Evolutionary conservation across 1,140 invertebrate genomes (phyloP), one percentile per base, ranked within the genome.

Genomic region (Lanistes nyassanus): DNA sequence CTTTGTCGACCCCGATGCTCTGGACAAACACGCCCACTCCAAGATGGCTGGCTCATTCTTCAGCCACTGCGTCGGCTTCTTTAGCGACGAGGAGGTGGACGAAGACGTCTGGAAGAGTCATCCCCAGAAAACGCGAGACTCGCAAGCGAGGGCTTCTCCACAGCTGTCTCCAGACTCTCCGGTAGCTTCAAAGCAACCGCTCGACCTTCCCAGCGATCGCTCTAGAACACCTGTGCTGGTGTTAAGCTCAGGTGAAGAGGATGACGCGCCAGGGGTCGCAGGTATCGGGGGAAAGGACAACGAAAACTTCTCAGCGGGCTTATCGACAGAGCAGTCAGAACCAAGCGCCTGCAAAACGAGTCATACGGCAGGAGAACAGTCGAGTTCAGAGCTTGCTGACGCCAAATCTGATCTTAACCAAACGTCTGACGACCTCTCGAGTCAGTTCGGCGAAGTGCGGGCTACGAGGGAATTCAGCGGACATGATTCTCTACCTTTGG

Each of bases 1-100:
- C 60, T 72, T 72, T 37, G 60, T 72, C 36, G 70, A 72, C 36
- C 70, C 70, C 21, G 23, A 72, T 6, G 70, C 70, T 6, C 55
- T 55, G n/a, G 55, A 72, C 23, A 62, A 72, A 23, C 70, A 72
- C 70, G n/a, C 34, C 13, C 70, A 72, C 70, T 72, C 70, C 55
- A 72, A 60, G 55, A 55, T 56, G 36, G 23, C 60, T 11, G 70
- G 60, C 53, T 23, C 70, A 3, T 72, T 72, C 36, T 72, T 72
- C 55, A 21, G 42, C 37, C 70, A 72, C 19, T 55, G 56, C 70
- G 42, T 72, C 55, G 70, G 70, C 29, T 72, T 72, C 55, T 37
- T 31, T 34, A 37, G 36, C 56, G 70, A 72, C 19, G 42, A 47
- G 19, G 70, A 72, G n/a, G 4, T 62, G 36, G 70, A 72, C 36